A percentile compares a stretch with the other conserved stretches of the same genome.
These are phyloP conservation scores for Plagodis pulveraria DNA, from an alignment of 2,888 invertebrate genomes.

Conservation along the genomic window DNA sequence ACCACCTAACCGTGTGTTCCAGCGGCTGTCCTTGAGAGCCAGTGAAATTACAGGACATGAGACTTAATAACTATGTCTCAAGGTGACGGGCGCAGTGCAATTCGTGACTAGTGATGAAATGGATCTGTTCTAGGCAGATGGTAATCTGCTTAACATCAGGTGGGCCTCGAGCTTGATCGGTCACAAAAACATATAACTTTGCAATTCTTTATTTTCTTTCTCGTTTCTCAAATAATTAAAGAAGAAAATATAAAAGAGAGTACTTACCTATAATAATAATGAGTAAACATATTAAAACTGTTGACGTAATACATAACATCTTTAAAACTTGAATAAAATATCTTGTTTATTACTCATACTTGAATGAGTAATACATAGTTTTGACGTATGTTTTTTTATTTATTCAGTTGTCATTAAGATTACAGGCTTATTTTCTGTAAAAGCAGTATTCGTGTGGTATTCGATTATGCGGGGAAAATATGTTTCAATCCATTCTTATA, in stretches of 20 bases:
- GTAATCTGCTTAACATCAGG: no score
- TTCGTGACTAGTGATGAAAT: no score
- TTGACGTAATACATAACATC: slow-evolving; percentile 16
- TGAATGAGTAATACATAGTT: slow-evolving; percentile 63
- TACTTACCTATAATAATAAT: not conserved
- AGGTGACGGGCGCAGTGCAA: no score
- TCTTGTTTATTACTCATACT: slow-evolving; percentile 29
- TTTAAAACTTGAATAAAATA: slow-evolving; percentile 21
- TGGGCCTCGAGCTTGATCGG: no score
- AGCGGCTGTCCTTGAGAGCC: no score
- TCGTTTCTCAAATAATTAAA: no score
- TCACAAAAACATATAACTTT: no score
- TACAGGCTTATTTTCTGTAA: slow-evolving; percentile 62
- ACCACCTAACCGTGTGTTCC: no score
- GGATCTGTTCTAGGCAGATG: no score
- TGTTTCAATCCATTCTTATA: slow-evolving; percentile 6
- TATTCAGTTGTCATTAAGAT: slow-evolving; percentile 64
- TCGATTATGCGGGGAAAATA: slow-evolving; percentile 27
- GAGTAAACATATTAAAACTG: not conserved
- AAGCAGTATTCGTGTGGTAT: slow-evolving; percentile 28
- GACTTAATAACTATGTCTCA: no score
- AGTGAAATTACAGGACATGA: no score
- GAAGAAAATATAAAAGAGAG: not conserved
- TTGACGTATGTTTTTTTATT: slow-evolving; percentile 68
- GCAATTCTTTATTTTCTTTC: no score